Evolutionary conservation across 2,888 invertebrate species (phyloP).

Genomic region (Dione vanillae): DNA sequence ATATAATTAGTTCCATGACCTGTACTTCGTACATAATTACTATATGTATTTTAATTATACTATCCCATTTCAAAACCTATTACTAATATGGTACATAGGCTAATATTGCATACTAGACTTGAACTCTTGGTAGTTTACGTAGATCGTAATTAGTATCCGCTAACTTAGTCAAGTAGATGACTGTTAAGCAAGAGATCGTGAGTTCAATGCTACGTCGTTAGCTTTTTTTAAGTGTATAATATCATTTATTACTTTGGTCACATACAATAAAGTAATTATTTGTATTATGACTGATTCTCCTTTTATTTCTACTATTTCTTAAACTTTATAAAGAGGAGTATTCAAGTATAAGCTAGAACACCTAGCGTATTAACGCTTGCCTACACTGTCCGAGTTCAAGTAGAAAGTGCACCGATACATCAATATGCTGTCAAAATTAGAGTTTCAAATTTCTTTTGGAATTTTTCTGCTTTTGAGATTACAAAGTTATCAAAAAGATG

Average conservation of each 20-base stretch:
- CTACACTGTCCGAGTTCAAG: too few relatives aligned
- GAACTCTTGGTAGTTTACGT: slow-evolving; percentile 39
- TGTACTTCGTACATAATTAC: slow-evolving; percentile 25
- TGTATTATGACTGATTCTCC: background rate
- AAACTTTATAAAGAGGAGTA: too few relatives aligned
- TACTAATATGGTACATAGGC: slow-evolving; percentile 33
- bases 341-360: too few relatives aligned
- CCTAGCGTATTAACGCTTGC: too few relatives aligned
- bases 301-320: too few relatives aligned
- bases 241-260: too few relatives aligned
- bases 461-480: too few relatives aligned
- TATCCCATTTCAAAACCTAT: slow-evolving; percentile 40
- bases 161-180: background rate
- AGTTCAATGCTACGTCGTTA: too few relatives aligned
- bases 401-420: background rate
- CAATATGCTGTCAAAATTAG: background rate
- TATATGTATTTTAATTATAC: slow-evolving; percentile 29
- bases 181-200: background rate
- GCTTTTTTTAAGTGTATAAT: too few relatives aligned
- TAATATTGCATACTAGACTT: slow-evolving; percentile 41
- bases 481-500: too few relatives aligned
- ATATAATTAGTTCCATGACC: background rate
- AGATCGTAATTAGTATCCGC: slow-evolving; percentile 25
- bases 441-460: too few relatives aligned
- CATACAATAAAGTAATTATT: too few relatives aligned